Percentiles rank a stretch among this genome's conserved stretches.
These are phyloP conservation scores for Rhinoptilus africanus DNA, from an alignment of 2,113 vertebrate species.

Conservation along the genomic window DNA sequence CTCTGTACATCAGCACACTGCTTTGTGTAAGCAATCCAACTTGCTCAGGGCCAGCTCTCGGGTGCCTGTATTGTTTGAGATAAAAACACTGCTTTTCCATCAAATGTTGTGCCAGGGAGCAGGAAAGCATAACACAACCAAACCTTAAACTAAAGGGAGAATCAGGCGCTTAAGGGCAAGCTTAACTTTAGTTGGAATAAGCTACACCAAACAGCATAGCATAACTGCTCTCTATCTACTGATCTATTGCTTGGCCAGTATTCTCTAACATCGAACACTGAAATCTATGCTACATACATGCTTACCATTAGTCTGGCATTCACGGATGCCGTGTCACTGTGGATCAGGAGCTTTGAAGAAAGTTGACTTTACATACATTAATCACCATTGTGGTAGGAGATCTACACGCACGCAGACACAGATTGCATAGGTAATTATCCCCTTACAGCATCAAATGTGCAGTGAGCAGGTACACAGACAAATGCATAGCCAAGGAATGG, in stretches of 20 bases:
- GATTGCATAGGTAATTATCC: not conserved
- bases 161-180: not conserved
- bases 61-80: not conserved
- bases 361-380: not conserved
- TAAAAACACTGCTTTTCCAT: not conserved
- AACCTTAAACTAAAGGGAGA: not conserved
- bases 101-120: not conserved
- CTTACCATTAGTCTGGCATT: not conserved
- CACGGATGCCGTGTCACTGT: not conserved
- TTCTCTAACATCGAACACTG: not conserved
- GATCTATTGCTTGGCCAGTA: not conserved
- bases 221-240: not conserved
- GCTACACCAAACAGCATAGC: not conserved
- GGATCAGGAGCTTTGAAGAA: not conserved
- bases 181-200: not conserved
- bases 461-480: not conserved
- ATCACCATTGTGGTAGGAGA: not conserved
- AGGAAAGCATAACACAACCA: not conserved
- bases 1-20: not conserved
- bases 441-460: not conserved
- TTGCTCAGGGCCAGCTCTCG: not conserved
- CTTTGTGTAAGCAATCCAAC: not conserved
- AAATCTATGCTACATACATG: not conserved
- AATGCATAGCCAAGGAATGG: not conserved
- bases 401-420: not conserved